Evolutionary conservation across 1,140 invertebrate genomes (phyloP).

Genomic region (Thalassaphorura encarpata): DNA sequence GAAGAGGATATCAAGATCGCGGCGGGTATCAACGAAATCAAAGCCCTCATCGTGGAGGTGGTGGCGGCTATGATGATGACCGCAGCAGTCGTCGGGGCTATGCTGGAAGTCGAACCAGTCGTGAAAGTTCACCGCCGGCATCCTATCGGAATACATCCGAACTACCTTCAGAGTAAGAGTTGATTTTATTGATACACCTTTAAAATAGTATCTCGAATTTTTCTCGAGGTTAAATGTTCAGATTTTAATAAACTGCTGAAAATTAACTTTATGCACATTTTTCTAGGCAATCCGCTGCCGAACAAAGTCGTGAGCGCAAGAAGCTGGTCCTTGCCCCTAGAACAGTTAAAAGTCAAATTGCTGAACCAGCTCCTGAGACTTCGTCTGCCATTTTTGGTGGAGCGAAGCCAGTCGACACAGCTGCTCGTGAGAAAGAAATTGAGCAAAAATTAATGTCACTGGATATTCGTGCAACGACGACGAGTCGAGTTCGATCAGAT

Average conservation of each 20-base stretch:
- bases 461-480: background rate
- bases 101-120: background rate
- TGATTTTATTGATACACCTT: no score
- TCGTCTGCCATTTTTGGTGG: slow-evolving; percentile 71
- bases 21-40: background rate
- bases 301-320: slow-evolving; percentile 18
- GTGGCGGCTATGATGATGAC: no score
- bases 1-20: background rate
- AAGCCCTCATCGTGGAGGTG: background rate
- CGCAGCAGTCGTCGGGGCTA: no score
- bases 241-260: no score
- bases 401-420: slow-evolving; percentile 88
- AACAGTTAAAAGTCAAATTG: slow-evolving; percentile 35
- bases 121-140: no score
- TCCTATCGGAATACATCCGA: no score
- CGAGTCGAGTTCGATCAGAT: no score
- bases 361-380: slow-evolving; percentile 38
- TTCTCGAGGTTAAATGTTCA: no score
- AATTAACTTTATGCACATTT: background rate
- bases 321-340: slow-evolving; percentile 27
- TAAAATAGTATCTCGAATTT: no score
- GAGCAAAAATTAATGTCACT: slow-evolving; percentile 48
- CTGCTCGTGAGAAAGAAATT: slow-evolving; percentile 62
- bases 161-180: no score
- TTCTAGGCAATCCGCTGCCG: background rate